Evolutionary conservation across 2,888 invertebrate species (phyloP), one percentile per base, ranked within the genome.

Genomic region (Andrena flavipes): DNA sequence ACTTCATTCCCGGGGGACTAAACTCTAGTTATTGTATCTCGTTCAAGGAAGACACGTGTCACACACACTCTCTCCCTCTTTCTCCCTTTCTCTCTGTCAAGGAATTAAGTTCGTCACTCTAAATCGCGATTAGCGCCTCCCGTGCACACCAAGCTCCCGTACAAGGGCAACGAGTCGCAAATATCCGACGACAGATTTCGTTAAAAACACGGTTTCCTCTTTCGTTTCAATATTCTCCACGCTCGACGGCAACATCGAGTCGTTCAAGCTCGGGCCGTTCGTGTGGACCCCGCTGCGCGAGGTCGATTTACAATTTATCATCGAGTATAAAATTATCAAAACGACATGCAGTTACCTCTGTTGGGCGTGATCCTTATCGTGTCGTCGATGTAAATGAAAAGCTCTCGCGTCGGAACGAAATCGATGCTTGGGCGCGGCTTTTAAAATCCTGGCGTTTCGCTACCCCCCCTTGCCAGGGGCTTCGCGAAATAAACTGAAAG

Each of bases 21-120:
- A 80, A 80, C 35, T 71, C 87, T 88, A 85, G 82, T 88, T 89
- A 85, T 89, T 89, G 82, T 88, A 89, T 87, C 83, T 89, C 69
- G 77, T 79, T 89, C 79, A 68, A 89, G 88, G 87, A 87, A 87
- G 87, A 88, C 85, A 84, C 87, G 76, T 76, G 76, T 84, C 87
- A 68, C 81, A 5, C 42, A 42, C 42, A 42, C 42, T 42, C 42
- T 42, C 42, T 42, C 42, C 42, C 42, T 42, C 42, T 42, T 16
- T 42, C 42, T 16, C 42, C 42, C 16, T 16, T 42, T 16, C 42
- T 56, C 75, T 23, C 59, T 80, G 80, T 82, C 73, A 64, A 60
- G 56, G 74, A 84, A 84, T 54, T 49, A 78, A 85, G 42, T 69
- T 64, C 64, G 71, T 74, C 63, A 26, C 65, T 59, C 72, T 60